These are phyloP conservation scores for Corbicula japonica DNA, from an alignment of 2,888 invertebrate species.

Conservation along the genomic window DNA sequence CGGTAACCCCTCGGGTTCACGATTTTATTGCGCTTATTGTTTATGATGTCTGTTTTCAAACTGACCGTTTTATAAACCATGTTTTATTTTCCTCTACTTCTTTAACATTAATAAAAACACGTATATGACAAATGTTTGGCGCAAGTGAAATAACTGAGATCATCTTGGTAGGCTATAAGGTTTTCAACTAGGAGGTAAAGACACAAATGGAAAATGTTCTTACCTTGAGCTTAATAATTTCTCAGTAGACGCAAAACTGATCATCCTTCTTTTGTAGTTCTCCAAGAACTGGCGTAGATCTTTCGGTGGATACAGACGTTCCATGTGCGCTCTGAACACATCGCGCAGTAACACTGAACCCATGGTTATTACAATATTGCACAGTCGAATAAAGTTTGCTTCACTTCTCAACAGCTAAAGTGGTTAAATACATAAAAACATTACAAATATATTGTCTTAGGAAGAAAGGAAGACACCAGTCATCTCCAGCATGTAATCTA, in stretches of 20 bases:
- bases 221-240: slow-evolving; percentile 29
- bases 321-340: slow-evolving; percentile 20
- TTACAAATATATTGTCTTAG: neutral
- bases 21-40: neutral
- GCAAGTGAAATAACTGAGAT: neutral
- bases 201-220: neutral
- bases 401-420: slow-evolving; percentile 27
- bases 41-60: neutral
- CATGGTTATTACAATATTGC: slow-evolving; percentile 11
- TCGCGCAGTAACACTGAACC: slow-evolving; percentile 19
- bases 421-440: neutral
- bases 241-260: slow-evolving; percentile 29
- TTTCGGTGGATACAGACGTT: slow-evolving; percentile 25
- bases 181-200: neutral
- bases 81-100: neutral
- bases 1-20: neutral
- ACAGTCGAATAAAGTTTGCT: slow-evolving; percentile 33
- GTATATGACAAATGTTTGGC: neutral
- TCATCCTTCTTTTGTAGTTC: slow-evolving; percentile 16
- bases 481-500: neutral
- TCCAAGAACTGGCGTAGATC: slow-evolving; percentile 21
- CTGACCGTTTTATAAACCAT: neutral
- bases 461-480: neutral
- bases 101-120: neutral
- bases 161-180: neutral